Base-by-base conservation (phyloP, 2,113 vertebrate genomes). In the Zapornia atra region DNA sequence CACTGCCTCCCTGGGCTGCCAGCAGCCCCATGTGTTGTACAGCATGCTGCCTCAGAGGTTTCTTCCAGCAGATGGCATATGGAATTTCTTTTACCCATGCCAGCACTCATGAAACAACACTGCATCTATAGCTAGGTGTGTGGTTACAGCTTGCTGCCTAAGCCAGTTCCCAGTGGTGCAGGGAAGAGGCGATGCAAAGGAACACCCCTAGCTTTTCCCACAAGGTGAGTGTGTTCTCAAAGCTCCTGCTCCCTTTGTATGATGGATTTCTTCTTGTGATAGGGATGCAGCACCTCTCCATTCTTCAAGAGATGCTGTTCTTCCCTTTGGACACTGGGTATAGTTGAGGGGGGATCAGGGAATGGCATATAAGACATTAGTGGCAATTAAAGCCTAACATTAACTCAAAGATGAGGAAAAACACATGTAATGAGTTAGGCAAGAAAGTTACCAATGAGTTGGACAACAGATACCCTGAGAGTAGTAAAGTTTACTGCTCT, bases 61-160 rank as follows among this genome's bases (percentile, higher is more conserved):
- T 82, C 77, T 82, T 90, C 96, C 95, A 95, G 92, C 91, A 95
- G 96, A 57, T 94, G 96, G 96, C 95, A 95, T 44, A 20, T 2
- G 14, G 77, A 84, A 69, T 78, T 88, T 65, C 88, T 86, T 64
- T 73, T 25, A 81, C 51, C 40, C 65, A n/a, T 61, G 19, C 20
- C 51, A n/a, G 28, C 65, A 79, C 9, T 22, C 69, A 25, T 53
- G 11, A 50, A 53, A 29, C 48, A 53, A 64, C 6, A 3, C 31
- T 15, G 21, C 24, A 50, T 6, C 51, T 46, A 18, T 3, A 0
- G 22, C 5, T 9, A 2, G 20, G 19, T 24, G 31, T 51, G 15
- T 66, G 40, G 70, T 77, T 38, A 46, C 15, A 40, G 42, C 36
- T 21, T 44, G 50, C 65, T 33, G 15, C 68, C 29, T 18, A 31